Evolutionary conservation across 2,113 vertebrate genomes (phyloP).

Genomic region (Psittacula cyanocephala): DNA sequence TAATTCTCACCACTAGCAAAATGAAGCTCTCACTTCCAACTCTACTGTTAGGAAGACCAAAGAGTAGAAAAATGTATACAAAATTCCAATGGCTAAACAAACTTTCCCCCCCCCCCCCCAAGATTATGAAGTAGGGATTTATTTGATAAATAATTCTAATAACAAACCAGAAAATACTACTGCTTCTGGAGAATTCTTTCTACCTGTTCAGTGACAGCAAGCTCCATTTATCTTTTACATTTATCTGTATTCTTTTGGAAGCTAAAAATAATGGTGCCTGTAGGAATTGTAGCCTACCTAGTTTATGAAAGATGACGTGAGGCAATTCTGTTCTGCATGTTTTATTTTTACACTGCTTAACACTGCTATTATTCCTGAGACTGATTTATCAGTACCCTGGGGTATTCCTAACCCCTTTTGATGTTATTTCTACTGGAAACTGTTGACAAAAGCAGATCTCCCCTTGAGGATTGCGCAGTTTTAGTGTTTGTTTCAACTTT

Average conservation of each 20-base stretch:
- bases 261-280: constrained; percentile 50
- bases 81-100: neutral
- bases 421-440: constrained; percentile 17
- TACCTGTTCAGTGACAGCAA: neutral
- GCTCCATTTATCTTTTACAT: neutral
- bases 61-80: neutral
- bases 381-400: neutral
- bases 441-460: neutral
- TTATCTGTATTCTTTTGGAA: constrained; percentile 5
- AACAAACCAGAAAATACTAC: neutral
- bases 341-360: constrained; percentile 22
- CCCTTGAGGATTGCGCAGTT: neutral
- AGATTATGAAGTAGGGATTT: neutral
- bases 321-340: neutral
- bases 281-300: constrained; percentile 15
- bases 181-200: neutral
- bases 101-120: neutral
- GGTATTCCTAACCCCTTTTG: constrained; percentile 13
- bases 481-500: constrained; percentile 42
- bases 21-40: neutral
- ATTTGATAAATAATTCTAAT: neutral
- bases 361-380: constrained; percentile 8
- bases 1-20: neutral
- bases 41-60: neutral
- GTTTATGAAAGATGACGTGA: neutral